These are phyloP conservation scores for Lepisosteus oculatus DNA, from an alignment of 2,113 vertebrate genomes.

Conservation along the genomic window DNA sequence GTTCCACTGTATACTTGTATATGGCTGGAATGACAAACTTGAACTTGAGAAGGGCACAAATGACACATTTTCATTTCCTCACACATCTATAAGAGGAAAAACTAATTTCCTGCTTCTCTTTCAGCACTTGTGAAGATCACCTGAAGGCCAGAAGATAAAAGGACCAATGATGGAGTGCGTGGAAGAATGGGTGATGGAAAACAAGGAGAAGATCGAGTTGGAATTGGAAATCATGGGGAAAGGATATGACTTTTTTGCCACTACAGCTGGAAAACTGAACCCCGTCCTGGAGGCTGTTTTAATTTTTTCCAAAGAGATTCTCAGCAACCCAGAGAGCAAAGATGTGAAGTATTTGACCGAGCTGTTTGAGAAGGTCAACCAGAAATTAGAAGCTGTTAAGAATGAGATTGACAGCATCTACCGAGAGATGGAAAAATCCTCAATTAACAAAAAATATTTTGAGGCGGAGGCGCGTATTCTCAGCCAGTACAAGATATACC, in stretches of 20 bases:
- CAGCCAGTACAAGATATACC: slow-evolving; percentile 74
- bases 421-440: slow-evolving; percentile 53
- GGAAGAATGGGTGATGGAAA: slow-evolving; percentile 66
- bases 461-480: slow-evolving; percentile 65
- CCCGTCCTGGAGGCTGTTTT: slow-evolving; percentile 70
- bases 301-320: slow-evolving; percentile 58
- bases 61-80: no score
- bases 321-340: slow-evolving; percentile 62
- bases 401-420: slow-evolving; percentile 58
- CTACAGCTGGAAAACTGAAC: slow-evolving; percentile 68
- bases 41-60: no score
- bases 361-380: slow-evolving; percentile 63
- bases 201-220: slow-evolving; percentile 69
- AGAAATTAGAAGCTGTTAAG: slow-evolving; percentile 61
- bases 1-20: no score
- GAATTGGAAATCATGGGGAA: slow-evolving; percentile 71
- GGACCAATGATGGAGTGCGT: slow-evolving; percentile 57
- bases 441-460: slow-evolving; percentile 69
- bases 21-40: no score
- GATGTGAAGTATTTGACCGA: slow-evolving; percentile 62
- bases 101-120: slow-evolving; percentile 47
- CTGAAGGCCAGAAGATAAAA: slow-evolving; percentile 33
- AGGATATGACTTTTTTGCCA: slow-evolving; percentile 63
- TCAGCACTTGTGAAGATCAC: slow-evolving; percentile 38
- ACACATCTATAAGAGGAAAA: no score